phyloP scores from a whole-genome alignment of 1,140 invertebrate species.

The Neodiprion pinetum region DNA sequence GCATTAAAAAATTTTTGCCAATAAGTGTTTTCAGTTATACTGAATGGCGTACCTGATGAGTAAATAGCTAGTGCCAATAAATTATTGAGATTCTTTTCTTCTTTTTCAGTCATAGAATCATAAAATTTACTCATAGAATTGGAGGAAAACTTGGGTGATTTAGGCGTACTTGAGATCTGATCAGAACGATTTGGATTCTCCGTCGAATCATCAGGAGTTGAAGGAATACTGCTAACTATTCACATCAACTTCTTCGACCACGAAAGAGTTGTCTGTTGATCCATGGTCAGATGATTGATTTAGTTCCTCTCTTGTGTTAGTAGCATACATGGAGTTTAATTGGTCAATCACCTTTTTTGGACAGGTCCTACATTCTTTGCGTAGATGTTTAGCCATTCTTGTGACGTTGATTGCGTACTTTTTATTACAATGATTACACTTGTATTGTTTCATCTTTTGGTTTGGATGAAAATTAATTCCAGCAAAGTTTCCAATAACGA shows the following conservation, averaged over 20 bases:
- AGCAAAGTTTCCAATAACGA: too few species aligned
- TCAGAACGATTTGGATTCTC: too few species aligned
- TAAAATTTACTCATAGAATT: slow-evolving; percentile 23
- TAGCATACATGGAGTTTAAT: slow-evolving; percentile 12
- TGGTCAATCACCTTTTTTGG: slow-evolving; percentile 23
- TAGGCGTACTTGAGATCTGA: slow-evolving; percentile 11
- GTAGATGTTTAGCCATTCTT: slow-evolving; percentile 27
- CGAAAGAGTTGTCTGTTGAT: slow-evolving; percentile 15
- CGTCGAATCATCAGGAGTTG: too few species aligned
- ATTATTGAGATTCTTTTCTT: slow-evolving; percentile 28
- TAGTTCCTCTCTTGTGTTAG: slow-evolving; percentile 16
- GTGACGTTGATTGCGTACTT: slow-evolving; percentile 29
- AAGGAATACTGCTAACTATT: background rate
- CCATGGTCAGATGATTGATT: slow-evolving; percentile 16
- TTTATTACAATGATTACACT: slow-evolving; percentile 31
- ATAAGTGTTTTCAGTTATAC: slow-evolving; percentile 29
- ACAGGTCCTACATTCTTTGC: slow-evolving; percentile 24
- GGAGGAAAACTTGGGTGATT: slow-evolving; percentile 12
- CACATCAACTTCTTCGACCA: slow-evolving; percentile 17
- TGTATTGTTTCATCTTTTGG: slow-evolving; percentile 27
- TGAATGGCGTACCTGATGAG: slow-evolving; percentile 31
- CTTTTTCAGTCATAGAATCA: slow-evolving; percentile 28
- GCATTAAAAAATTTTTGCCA: slow-evolving; percentile 32
- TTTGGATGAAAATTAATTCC: background rate
- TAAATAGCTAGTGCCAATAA: slow-evolving; percentile 33